A percentile compares a stretch with the other conserved stretches of the same genome.
phyloP scores from a whole-genome alignment of 2,888 invertebrate genomes.

The Chloroclysta siterata region DNA sequence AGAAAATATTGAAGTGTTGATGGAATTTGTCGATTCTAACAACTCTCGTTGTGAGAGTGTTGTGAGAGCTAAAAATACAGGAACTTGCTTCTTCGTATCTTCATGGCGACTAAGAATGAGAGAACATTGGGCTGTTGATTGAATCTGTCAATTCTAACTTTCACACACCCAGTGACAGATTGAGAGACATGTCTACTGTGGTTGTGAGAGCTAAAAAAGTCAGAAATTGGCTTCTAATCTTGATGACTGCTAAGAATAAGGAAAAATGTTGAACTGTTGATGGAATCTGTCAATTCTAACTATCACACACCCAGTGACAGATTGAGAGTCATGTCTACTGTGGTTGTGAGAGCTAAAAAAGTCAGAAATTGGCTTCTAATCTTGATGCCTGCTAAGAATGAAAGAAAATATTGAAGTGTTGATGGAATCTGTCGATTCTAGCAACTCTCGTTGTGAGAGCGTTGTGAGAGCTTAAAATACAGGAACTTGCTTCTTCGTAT shows the following conservation, averaged over 20 bases:
- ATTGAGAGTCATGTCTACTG: constrained; percentile 47
- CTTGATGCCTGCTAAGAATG: not conserved
- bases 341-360: constrained; percentile 35
- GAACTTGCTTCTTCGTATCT: not conserved
- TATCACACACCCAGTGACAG: constrained; percentile 53
- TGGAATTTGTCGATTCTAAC: constrained; percentile 19
- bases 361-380: not conserved
- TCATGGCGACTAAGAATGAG: not conserved
- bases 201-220: not conserved
- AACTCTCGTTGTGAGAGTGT: constrained; percentile 22
- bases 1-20: not conserved
- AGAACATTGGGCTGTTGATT: not conserved
- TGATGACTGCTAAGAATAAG: not conserved
- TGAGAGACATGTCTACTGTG: constrained; percentile 40
- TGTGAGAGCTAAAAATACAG: constrained; percentile 34
- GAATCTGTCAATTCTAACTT: constrained; percentile 2
- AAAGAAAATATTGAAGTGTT: not conserved
- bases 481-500: too few relatives aligned
- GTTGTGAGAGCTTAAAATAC: too few relatives aligned
- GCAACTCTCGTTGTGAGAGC: too few relatives aligned
- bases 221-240: not conserved
- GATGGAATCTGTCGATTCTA: constrained; percentile 6
- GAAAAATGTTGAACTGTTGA: not conserved
- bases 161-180: constrained; percentile 41
- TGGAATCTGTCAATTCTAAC: constrained; percentile 25